A percentile compares a stretch with the other conserved stretches of the same genome.
Evolutionary conservation across 2,888 invertebrate species (phyloP).

Genomic region (Seladonia tumulorum): DNA sequence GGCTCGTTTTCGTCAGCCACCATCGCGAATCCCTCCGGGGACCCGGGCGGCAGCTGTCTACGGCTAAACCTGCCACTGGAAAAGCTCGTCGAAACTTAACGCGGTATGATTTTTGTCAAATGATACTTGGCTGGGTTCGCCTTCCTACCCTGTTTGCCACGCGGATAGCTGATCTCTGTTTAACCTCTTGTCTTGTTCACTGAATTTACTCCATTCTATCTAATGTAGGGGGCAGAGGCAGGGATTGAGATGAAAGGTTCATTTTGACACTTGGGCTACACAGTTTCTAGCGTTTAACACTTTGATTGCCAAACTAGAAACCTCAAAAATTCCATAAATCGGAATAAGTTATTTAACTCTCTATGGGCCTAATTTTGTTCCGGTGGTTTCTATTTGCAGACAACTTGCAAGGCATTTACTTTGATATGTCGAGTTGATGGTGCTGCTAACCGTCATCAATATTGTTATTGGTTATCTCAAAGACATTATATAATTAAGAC

Average conservation of each 20-base stretch:
- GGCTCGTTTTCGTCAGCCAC: constrained; percentile 80
- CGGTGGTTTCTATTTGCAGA: too few species aligned
- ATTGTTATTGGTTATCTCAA: too few species aligned
- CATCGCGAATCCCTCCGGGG: constrained; percentile 78
- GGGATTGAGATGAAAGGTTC: background rate
- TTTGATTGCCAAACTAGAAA: too few species aligned
- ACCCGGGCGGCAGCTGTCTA: constrained; percentile 79
- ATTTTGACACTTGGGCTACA: background rate
- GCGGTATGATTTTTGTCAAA: constrained; percentile 64
- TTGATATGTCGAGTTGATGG: too few species aligned
- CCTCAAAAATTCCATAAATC: too few species aligned
- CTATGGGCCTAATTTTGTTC: too few species aligned
- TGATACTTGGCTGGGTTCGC: constrained; percentile 38
- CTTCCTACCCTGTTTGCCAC: background rate
- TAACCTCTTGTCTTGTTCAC: constrained; percentile 1
- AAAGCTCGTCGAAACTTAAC: constrained; percentile 77
- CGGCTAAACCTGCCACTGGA: constrained; percentile 78
- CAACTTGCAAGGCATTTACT: too few species aligned
- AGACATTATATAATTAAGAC: too few species aligned
- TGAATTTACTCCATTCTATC: background rate
- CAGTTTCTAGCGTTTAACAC: too few species aligned
- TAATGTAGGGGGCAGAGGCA: background rate
- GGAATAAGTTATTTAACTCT: too few species aligned
- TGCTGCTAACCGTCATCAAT: too few species aligned
- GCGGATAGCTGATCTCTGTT: constrained; percentile 10